Percentiles rank a stretch among this genome's conserved stretches.
phyloP scores from a whole-genome alignment of 2,113 vertebrate species.

The Montifringilla adamsi region DNA sequence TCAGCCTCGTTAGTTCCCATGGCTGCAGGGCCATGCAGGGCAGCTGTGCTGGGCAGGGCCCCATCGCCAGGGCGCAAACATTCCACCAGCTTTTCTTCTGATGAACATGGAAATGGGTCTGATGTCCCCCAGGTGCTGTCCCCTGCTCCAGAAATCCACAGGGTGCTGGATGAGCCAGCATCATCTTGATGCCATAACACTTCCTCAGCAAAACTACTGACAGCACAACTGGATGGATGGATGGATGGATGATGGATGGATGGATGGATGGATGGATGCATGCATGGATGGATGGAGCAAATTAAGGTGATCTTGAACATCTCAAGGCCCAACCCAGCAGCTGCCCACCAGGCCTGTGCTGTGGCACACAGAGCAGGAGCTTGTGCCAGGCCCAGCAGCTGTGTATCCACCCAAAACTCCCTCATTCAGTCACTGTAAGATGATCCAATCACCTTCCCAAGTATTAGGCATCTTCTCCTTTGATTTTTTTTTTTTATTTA shows the following conservation, averaged over 20 bases:
- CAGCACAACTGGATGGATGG: too few relatives aligned
- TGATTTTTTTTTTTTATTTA: background rate
- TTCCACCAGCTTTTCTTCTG: background rate
- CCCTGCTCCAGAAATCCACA: background rate
- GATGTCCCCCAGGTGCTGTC: background rate
- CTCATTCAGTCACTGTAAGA: background rate
- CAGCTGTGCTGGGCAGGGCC: background rate
- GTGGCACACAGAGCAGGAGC: background rate
- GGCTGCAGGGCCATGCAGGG: background rate
- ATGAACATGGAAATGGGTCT: background rate
- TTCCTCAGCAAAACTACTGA: background rate
- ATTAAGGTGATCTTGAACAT: background rate
- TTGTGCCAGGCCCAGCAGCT: background rate
- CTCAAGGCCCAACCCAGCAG: background rate
- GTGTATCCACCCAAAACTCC: background rate
- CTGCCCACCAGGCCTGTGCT: background rate
- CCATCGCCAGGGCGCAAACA: background rate
- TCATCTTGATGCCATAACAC: background rate
- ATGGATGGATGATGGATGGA: too few relatives aligned
- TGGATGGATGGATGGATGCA: background rate
- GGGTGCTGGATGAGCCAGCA: background rate
- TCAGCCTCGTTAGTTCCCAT: background rate
- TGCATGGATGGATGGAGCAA: background rate
- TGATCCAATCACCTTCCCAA: background rate
- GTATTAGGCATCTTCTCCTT: background rate